phyloP scores from a whole-genome alignment of 64 coral and sea anemone species.

The Pocillopora damicornis region DNA sequence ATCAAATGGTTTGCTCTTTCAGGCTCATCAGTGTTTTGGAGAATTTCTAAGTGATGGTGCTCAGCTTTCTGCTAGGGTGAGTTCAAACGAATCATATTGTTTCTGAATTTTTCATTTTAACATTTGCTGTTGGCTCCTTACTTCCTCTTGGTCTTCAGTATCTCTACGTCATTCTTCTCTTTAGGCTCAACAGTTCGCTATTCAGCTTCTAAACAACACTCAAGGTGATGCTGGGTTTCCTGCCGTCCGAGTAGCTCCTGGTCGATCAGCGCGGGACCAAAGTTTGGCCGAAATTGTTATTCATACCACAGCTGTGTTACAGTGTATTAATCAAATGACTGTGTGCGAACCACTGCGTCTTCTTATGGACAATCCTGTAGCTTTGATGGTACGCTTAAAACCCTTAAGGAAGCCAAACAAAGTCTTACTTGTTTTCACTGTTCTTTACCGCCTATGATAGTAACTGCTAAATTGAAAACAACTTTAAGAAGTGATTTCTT shows the following conservation, averaged over 20 bases:
- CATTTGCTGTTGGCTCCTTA: not conserved
- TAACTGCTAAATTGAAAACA: no score
- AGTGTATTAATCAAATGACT: slow-evolving; percentile 36
- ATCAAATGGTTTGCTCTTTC: not conserved
- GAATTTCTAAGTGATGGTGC: slow-evolving; percentile 12
- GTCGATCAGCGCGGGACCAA: slow-evolving; percentile 15
- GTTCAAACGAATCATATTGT: not conserved
- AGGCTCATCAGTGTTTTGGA: not conserved
- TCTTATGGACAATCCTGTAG: slow-evolving; percentile 41
- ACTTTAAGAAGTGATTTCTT: not conserved
- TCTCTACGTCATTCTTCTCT: not conserved
- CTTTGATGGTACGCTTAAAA: slow-evolving; percentile 24
- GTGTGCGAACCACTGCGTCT: slow-evolving; percentile 27
- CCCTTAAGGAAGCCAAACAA: no score
- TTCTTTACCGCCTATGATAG: no score
- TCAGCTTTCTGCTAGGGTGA: slow-evolving; percentile 6
- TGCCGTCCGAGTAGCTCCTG: slow-evolving; percentile 4
- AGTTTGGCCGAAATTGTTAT: slow-evolving; percentile 44
- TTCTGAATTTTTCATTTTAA: not conserved
- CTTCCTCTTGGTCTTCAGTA: not conserved
- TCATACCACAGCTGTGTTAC: slow-evolving; percentile 40
- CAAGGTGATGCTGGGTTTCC: slow-evolving; percentile 8
- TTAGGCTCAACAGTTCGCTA: slow-evolving; percentile 26
- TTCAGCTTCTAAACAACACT: slow-evolving; percentile 41
- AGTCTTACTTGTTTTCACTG: no score